Percentiles rank a stretch among this genome's conserved stretches.
phyloP scores from a whole-genome alignment of 1,140 invertebrate genomes.

The Anagrus nilaparvatae region DNA sequence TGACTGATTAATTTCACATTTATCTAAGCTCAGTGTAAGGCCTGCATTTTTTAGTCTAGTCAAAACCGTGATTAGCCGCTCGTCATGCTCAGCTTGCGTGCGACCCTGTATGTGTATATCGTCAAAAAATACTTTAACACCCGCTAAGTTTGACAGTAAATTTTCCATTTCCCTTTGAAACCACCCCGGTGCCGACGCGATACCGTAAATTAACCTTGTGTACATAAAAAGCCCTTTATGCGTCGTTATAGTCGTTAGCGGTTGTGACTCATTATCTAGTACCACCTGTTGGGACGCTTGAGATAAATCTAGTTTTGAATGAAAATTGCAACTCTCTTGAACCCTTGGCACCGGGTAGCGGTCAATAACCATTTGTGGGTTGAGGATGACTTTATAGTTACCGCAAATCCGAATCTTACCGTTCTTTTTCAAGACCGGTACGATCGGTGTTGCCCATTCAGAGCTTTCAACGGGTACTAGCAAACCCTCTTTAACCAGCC shows the following conservation, averaged over 20 bases:
- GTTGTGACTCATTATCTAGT: not conserved
- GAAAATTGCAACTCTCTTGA: not conserved
- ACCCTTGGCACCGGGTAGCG: not conserved
- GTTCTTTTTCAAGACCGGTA: conserved; percentile 1
- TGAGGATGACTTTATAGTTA: conserved; percentile 14
- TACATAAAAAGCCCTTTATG: conserved; percentile 3
- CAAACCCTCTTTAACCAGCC: not conserved
- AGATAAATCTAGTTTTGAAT: not conserved
- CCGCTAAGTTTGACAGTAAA: not conserved
- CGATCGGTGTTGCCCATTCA: conserved; percentile 2
- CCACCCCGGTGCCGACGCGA: not conserved
- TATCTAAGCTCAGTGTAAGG: not conserved
- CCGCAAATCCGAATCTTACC: conserved; percentile 16
- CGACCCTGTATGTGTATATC: conserved; percentile 1
- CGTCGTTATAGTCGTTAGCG: not conserved
- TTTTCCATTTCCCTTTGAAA: conserved; percentile 9
- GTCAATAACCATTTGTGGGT: conserved; percentile 8
- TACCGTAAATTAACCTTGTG: conserved; percentile 1
- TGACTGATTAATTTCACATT: not conserved
- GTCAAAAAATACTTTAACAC: conserved; percentile 4
- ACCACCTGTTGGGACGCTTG: not conserved
- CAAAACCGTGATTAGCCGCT: not conserved
- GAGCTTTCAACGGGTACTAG: not conserved
- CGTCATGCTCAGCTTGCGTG: not conserved
- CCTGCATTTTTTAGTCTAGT: not conserved